These are phyloP conservation scores for Cebus imitator DNA, from an alignment of 2,113 vertebrate genomes.

Conservation along the genomic window DNA sequence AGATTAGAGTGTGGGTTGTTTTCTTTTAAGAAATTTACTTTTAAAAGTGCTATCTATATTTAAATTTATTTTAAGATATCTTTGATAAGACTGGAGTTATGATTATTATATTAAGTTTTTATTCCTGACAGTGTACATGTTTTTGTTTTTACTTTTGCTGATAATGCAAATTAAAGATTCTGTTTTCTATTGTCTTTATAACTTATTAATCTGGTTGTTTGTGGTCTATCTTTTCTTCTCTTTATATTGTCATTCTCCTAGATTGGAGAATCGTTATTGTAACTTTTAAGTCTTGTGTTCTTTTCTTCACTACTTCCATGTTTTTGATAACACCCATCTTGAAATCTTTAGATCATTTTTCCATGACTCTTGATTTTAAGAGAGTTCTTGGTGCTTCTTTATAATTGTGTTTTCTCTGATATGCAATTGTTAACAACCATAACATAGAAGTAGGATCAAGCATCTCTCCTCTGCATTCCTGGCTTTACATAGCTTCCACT, in stretches of 20 bases:
- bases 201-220: not conserved
- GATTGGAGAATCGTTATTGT: not conserved
- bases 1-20: not conserved
- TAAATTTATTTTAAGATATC: not conserved
- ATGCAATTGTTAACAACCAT: not conserved
- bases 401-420: not conserved
- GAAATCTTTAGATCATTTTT: not conserved
- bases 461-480: not conserved
- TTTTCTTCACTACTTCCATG: not conserved
- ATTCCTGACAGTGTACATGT: not conserved
- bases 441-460: not conserved
- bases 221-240: not conserved
- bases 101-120: constrained; percentile 29
- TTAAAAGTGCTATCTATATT: not conserved
- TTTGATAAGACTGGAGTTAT: not conserved
- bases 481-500: not conserved
- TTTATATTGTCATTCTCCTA: not conserved
- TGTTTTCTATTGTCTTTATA: not conserved
- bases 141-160: not conserved
- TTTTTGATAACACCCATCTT: not conserved
- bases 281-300: not conserved
- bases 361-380: not conserved
- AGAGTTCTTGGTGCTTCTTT: not conserved
- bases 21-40: not conserved
- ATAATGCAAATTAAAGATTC: not conserved